Percentiles rank a stretch among this genome's conserved stretches.
These are phyloP conservation scores for Drosophila mimica DNA, from an alignment of 2,888 invertebrate genomes.

Conservation along the genomic window DNA sequence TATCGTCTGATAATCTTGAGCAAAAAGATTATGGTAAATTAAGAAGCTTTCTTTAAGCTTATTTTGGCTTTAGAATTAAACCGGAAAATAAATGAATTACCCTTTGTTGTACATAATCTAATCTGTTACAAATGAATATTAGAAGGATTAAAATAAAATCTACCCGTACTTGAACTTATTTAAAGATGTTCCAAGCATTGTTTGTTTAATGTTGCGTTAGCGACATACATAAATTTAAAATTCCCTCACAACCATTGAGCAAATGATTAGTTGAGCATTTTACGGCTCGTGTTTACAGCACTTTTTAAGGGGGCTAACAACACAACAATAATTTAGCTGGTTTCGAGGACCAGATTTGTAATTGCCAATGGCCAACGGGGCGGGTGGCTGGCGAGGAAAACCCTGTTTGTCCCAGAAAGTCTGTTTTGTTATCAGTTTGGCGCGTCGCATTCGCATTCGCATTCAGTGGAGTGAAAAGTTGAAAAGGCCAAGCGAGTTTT, in stretches of 20 bases:
- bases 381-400: conserved; percentile 11
- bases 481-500: conserved; percentile 43
- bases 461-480: conserved; percentile 64
- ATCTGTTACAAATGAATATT: background rate
- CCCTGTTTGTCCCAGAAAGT: conserved; percentile 27
- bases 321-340: conserved; percentile 59
- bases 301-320: conserved; percentile 16
- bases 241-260: conserved; percentile 60
- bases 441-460: conserved; percentile 50
- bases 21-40: background rate
- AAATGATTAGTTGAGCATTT: conserved; percentile 66
- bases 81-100: background rate
- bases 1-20: background rate
- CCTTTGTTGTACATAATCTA: background rate
- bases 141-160: background rate
- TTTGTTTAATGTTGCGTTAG: conserved; percentile 37
- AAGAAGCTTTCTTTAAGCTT: background rate
- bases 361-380: conserved; percentile 3
- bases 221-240: conserved; percentile 62
- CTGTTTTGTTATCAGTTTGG: conserved; percentile 43
- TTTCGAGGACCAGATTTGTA: conserved; percentile 38
- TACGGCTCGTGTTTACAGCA: conserved; percentile 23
- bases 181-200: conserved; percentile 29
- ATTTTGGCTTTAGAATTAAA: background rate
- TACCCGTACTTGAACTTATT: background rate